A percentile compares a stretch with the other conserved stretches of the same genome.
phyloP scores from a whole-genome alignment of 2,888 invertebrate species.

The Gymnocheta viridis region DNA sequence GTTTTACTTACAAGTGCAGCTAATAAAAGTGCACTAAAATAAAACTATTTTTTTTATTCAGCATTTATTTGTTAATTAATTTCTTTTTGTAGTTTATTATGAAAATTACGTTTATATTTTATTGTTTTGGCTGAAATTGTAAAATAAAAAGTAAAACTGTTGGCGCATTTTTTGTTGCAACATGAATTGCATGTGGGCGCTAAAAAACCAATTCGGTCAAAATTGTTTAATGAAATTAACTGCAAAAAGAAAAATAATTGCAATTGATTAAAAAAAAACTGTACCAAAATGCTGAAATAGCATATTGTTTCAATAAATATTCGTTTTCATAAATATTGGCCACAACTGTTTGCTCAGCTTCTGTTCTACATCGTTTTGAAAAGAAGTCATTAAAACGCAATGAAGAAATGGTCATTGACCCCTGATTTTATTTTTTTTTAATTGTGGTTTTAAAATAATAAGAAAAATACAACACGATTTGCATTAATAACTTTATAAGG shows the following conservation, averaged over 20 bases:
- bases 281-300: not conserved
- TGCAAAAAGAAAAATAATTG: not conserved
- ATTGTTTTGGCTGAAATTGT: not conserved
- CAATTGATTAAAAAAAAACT: not conserved
- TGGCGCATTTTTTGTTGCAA: not conserved
- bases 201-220: not conserved
- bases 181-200: not conserved
- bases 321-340: not conserved
- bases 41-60: too few species aligned
- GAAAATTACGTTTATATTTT: too few species aligned
- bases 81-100: too few species aligned
- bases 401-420: conserved; percentile 49
- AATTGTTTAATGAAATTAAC: not conserved
- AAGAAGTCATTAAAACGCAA: conserved; percentile 6
- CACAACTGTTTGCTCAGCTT: not conserved
- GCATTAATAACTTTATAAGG: not conserved
- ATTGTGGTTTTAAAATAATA: too few species aligned
- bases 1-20: too few species aligned
- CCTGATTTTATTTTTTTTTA: conserved; percentile 22
- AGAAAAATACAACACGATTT: not conserved
- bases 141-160: not conserved
- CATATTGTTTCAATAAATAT: not conserved
- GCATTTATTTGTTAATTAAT: too few species aligned
- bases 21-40: too few species aligned
- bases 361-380: conserved; percentile 1